Base-by-base conservation (phyloP, 92 coral and sea anemone species). In the Epizoanthus scotinus region DNA sequence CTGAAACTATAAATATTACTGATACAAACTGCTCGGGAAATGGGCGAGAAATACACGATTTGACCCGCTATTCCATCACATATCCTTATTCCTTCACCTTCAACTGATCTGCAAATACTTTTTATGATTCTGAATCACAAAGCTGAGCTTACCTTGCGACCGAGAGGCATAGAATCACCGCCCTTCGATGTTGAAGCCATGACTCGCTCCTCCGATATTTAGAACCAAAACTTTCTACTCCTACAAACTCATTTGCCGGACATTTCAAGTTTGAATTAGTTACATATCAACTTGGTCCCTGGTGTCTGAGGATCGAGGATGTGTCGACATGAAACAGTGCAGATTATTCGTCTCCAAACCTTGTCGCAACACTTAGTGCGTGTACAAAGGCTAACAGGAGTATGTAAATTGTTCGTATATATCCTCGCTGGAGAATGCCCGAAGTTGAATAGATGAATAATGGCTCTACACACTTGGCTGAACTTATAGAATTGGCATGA, bases 371-470 rank as follows among this genome's bases (percentile, higher is more conserved):
- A 68, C 52, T 12, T 24, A 47, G 56, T 36, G 19, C 70, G 6
- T 8, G 7, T 27, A 3, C 17, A 18, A 20, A 68, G 34, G 21
- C 44, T 55, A 68, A 36, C 55, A 68, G 4, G 47, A 19, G 9
- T 68, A 68, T 68, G 73, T 36, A 68, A 68, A 68, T 68, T 20
- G 52, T 18, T 68, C 27, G 54, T 38, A 20, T 38, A 20, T 68
- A 22, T 68, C 73, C 73, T 44, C 52, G 17, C 19, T 68, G 73
- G 73, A 68, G 73, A 68, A 68, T 68, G 73, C 54, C 73, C 13
- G 54, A 14, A n/a, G 12, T 19, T 42, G 56, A 68, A 38, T 21
- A 8, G 55, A 53, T 6, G 18, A 68, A 68, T 53, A 68, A 68
- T n/a, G 52, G 34, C 18, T 27, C 31, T 44, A 42, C 56, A 68